phyloP scores from a whole-genome alignment of 2,797 vertebrate species.

The Orientallactaga sibirica region DNA sequence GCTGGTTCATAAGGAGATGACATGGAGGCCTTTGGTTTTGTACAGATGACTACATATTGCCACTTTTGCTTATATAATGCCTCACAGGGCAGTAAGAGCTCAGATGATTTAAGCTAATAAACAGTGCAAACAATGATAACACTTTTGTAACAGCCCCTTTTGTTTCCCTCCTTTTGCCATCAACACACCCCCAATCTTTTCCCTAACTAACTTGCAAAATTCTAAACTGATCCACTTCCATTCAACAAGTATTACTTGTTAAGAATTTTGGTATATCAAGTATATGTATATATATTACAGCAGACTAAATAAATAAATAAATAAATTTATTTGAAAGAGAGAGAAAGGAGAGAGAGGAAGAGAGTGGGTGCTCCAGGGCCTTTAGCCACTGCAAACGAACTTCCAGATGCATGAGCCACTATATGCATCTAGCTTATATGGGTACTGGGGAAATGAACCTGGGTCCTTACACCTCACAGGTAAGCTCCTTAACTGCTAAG shows the following conservation, averaged over 20 bases:
- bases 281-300: too few species aligned
- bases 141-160: constrained; percentile 20
- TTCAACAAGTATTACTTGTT: constrained; percentile 24
- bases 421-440: too few species aligned
- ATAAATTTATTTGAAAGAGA: too few species aligned
- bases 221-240: constrained; percentile 16
- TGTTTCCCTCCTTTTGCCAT: neutral
- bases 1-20: neutral
- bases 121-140: neutral
- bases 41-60: neutral
- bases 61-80: neutral
- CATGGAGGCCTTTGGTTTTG: neutral
- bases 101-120: neutral
- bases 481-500: too few species aligned
- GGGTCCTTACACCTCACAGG: too few species aligned
- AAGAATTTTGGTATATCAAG: constrained; percentile 21
- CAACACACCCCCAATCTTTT: constrained; percentile 30
- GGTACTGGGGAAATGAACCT: too few species aligned
- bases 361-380: too few species aligned
- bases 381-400: too few species aligned
- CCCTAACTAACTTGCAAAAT: constrained; percentile 20
- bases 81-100: neutral
- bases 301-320: too few species aligned
- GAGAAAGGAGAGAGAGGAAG: too few species aligned
- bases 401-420: too few species aligned